Evolutionary conservation across 2,888 invertebrate species (phyloP), one percentile per base, ranked within the genome.

Genomic region (Norana najaformis): DNA sequence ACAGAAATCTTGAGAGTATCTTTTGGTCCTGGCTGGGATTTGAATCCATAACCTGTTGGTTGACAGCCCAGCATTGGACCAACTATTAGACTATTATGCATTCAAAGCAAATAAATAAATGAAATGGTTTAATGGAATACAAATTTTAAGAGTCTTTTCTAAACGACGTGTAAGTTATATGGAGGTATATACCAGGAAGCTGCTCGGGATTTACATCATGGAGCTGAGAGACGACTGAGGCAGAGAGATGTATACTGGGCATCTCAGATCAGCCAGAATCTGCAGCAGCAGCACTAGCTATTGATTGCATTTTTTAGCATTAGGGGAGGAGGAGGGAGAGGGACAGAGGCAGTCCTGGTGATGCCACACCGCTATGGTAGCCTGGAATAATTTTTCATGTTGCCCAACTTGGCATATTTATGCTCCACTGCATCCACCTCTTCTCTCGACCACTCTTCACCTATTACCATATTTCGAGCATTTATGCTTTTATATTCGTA

Each of bases 281-380:
- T 69, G 69, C 69, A 69, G 69, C 69, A 53, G 53, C 53, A 53
- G 53, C 53, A 53, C 23, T 30, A 53, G 6, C 30, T 69, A 69
- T 69, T 69, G 69, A 69, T 69, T 69, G 69, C 69, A 69, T 69
- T n/a, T 69, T 69, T 69, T 69, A n/a, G 69, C n/a, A n/a, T 69
- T 69, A 69, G 69, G 13, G 69, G n/a, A 69, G 0, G n/a, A 69
- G 69, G 69, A 69, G 16, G 69, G 20, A 23, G 69, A 16, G n/a
- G 69, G n/a, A n/a, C 30, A n/a, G n/a, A n/a, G 4, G 14, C n/a
- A n/a, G 69, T 5, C n/a, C 30, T 30, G 30, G 69, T 30, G 69
- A 69, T 69, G 69, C 69, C n/a, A 69, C n/a, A 69, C 69, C 30
- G 13, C 1, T n/a, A 69, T 69, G n/a, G n/a, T 69, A n/a, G 69